Conservation (phyloP, 2,797 vertebrate genomes). For the Rhincodon typus region DNA sequence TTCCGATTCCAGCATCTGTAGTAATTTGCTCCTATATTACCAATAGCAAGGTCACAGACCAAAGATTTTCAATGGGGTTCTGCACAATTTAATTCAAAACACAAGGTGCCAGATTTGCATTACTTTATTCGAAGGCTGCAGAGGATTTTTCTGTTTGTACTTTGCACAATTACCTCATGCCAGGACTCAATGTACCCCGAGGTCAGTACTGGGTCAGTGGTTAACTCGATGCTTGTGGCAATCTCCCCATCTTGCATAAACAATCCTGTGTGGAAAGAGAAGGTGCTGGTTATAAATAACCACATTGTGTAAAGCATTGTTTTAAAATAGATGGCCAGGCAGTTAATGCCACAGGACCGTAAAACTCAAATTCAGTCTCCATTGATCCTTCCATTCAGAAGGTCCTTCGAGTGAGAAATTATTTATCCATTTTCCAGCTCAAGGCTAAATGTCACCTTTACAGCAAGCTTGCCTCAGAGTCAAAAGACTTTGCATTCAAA, state of each 20-base stretch:
- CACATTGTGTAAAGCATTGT: not conserved
- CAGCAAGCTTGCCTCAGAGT: too few species aligned
- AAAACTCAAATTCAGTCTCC: not conserved
- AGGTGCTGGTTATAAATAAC: not conserved
- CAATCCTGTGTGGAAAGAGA: not conserved
- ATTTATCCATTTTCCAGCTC: not conserved
- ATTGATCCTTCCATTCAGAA: not conserved
- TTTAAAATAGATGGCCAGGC: not conserved
- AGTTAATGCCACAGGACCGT: not conserved
- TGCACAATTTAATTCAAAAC: not conserved
- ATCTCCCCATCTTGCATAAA: slow-evolving; percentile 15
- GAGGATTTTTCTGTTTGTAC: not conserved
- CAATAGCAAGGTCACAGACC: not conserved
- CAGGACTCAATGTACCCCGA: not conserved
- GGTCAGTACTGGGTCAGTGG: not conserved
- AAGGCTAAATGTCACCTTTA: not conserved
- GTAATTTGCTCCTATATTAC: not conserved
- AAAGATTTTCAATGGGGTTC: not conserved
- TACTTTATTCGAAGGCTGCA: not conserved
- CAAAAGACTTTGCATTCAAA: not conserved
- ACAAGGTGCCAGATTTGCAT: not conserved
- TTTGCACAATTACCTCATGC: slow-evolving; percentile 15
- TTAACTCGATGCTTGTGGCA: not conserved
- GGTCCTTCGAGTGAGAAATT: not conserved
- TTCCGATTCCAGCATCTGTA: too few species aligned